Percentiles rank a stretch among this genome's conserved stretches.
Conservation (phyloP, 2,797 vertebrate genomes). For the Loris lydekkerianus region DNA sequence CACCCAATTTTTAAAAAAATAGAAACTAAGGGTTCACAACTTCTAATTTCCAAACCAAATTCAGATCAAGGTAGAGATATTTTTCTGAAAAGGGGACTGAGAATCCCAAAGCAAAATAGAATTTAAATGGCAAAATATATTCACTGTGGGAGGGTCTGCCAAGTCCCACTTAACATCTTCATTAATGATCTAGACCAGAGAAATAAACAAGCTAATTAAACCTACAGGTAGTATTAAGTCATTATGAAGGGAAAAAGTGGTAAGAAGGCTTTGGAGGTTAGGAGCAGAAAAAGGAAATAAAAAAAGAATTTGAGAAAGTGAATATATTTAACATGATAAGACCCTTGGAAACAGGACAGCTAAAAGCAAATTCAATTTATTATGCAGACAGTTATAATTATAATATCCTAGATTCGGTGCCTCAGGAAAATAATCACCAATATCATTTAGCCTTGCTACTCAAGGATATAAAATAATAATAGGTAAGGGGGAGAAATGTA, state of each 20-base stretch:
- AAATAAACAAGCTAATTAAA: slow-evolving; percentile 82
- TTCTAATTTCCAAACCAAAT: not conserved
- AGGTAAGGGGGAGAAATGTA: not conserved
- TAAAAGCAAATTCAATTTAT: slow-evolving; percentile 72
- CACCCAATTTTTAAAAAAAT: not conserved
- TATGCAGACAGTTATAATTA: slow-evolving; percentile 66
- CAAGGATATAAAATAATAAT: slow-evolving; percentile 35
- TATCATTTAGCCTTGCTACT: slow-evolving; percentile 10
- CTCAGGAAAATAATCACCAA: slow-evolving; percentile 57
- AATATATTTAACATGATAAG: slow-evolving; percentile 64
- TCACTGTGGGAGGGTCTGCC: slow-evolving; percentile 37
- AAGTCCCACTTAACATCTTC: slow-evolving; percentile 63
- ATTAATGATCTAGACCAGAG: slow-evolving; percentile 59
- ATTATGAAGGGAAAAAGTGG: not conserved
- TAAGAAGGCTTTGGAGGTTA: slow-evolving; percentile 51
- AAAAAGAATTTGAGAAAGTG: slow-evolving; percentile 51
- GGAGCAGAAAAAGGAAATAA: slow-evolving; percentile 45
- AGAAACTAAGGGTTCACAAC: not conserved
- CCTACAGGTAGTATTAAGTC: slow-evolving; percentile 68
- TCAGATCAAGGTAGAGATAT: not conserved
- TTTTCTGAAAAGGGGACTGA: slow-evolving; percentile 46
- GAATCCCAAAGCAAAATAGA: slow-evolving; percentile 25
- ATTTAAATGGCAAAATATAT: slow-evolving; percentile 52
- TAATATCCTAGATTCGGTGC: slow-evolving; percentile 22
- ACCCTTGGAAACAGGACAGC: slow-evolving; percentile 37